These are phyloP conservation scores for Drosophila vallismaia DNA, from an alignment of 2,888 invertebrate genomes.

Conservation along the genomic window DNA sequence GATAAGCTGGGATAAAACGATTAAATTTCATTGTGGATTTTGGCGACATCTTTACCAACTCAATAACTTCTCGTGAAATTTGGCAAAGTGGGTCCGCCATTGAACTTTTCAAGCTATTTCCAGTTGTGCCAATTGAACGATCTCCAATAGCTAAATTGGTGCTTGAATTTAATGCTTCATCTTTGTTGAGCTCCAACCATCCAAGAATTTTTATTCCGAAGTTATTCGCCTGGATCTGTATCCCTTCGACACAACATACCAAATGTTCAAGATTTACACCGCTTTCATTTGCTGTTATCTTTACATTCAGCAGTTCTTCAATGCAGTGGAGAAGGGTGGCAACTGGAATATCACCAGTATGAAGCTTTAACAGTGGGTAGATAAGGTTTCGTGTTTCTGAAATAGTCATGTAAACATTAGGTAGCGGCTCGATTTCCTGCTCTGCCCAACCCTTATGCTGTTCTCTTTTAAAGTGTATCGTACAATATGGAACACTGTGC, in stretches of 20 bases:
- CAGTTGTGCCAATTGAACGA: conserved; percentile 36
- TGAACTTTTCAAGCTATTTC: conserved; percentile 75
- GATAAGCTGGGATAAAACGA: conserved; percentile 97
- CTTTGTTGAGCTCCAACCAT: conserved; percentile 81
- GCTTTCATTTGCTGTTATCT: conserved; percentile 83
- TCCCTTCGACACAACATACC: conserved; percentile 91
- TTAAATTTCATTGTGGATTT: conserved; percentile 92
- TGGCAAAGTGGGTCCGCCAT: conserved; percentile 85
- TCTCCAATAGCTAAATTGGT: conserved; percentile 43
- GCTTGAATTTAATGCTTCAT: conserved; percentile 13
- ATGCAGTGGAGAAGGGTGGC: conserved; percentile 83
- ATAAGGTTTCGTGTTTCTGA: conserved; percentile 82
- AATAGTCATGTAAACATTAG: conserved; percentile 85
- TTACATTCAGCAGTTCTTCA: conserved; percentile 79
- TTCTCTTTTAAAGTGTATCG: conserved; percentile 86
- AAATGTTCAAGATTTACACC: conserved; percentile 96
- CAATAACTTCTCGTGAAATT: conserved; percentile 94
- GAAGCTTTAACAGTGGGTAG: conserved; percentile 81
- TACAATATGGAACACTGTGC: conserved; percentile 87
- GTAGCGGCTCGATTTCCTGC: conserved; percentile 88
- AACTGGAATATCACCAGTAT: conserved; percentile 83
- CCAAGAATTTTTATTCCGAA: conserved; percentile 84
- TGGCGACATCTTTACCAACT: conserved; percentile 91
- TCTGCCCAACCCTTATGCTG: conserved; percentile 91
- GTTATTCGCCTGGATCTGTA: conserved; percentile 85